A percentile compares a stretch with the other conserved stretches of the same genome.
Evolutionary conservation across 2,113 vertebrate genomes (phyloP).

Genomic region (Vulpes lagopus): DNA sequence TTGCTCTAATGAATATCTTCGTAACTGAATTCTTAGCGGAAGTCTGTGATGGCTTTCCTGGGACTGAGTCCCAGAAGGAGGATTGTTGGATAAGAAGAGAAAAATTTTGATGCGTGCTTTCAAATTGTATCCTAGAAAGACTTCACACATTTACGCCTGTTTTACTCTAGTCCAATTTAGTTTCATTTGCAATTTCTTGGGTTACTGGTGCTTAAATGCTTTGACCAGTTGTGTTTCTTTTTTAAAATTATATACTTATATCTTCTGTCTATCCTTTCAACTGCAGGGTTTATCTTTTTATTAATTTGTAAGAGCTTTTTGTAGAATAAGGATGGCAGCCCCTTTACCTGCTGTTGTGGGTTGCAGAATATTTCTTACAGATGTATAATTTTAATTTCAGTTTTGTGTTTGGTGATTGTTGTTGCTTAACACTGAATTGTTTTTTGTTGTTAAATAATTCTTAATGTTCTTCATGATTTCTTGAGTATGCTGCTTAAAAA

Average conservation of each 20-base stretch:
- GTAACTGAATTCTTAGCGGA: conserved; percentile 28
- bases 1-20: conserved; percentile 11
- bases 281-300: background rate
- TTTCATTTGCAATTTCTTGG: conserved; percentile 55
- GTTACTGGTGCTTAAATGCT: background rate
- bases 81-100: conserved; percentile 3
- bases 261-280: background rate
- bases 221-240: conserved; percentile 47
- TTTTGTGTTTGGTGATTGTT: background rate
- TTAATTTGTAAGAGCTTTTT: background rate
- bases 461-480: background rate
- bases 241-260: background rate
- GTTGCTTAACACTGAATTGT: background rate
- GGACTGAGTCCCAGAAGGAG: conserved; percentile 21
- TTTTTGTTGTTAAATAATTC: background rate
- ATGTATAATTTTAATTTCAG: background rate
- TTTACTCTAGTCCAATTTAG: background rate
- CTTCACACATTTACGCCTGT: background rate
- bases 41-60: background rate
- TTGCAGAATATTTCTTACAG: background rate
- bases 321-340: background rate
- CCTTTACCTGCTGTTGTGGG: background rate
- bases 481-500: background rate
- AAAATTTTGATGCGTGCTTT: background rate
- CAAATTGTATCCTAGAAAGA: conserved; percentile 42